These are phyloP conservation scores for Stramonita haemastoma DNA, from an alignment of 2,888 invertebrate species.

Conservation along the genomic window DNA sequence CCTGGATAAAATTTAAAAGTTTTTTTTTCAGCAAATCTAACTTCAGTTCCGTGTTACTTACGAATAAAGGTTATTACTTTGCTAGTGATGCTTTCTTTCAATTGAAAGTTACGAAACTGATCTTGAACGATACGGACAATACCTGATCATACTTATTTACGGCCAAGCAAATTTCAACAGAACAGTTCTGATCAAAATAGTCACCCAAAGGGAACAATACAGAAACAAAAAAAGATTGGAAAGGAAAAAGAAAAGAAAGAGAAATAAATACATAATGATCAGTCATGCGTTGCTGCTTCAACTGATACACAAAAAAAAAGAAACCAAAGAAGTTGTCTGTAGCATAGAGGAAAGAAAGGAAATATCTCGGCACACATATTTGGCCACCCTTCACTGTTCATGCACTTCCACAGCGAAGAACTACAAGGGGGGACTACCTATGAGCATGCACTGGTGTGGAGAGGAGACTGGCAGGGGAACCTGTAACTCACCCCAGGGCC, in stretches of 20 bases:
- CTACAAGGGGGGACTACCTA: slow-evolving; percentile 33
- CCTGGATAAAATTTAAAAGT: too few relatives aligned
- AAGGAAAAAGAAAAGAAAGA: background rate
- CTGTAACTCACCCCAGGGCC: slow-evolving; percentile 40
- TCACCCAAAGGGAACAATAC: too few relatives aligned
- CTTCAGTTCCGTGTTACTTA: background rate
- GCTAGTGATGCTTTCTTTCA: too few relatives aligned
- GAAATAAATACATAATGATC: background rate
- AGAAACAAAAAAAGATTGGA: background rate
- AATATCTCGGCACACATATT: background rate
- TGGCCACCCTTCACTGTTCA: background rate
- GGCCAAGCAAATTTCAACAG: too few relatives aligned
- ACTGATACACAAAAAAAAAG: background rate
- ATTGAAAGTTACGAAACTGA: too few relatives aligned
- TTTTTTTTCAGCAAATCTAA: background rate
- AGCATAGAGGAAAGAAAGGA: background rate
- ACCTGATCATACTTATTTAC: too few relatives aligned
- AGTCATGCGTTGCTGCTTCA: slow-evolving; percentile 3
- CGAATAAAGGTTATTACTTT: too few relatives aligned
- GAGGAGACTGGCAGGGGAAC: slow-evolving; percentile 32
- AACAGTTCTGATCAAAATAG: too few relatives aligned
- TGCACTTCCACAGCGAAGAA: slow-evolving; percentile 26
- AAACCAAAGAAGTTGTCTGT: background rate
- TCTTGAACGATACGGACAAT: too few relatives aligned
- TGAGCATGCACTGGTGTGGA: slow-evolving; percentile 31